Conservation (phyloP, 2,888 invertebrate species). For the Pheosia gnoma region DNA sequence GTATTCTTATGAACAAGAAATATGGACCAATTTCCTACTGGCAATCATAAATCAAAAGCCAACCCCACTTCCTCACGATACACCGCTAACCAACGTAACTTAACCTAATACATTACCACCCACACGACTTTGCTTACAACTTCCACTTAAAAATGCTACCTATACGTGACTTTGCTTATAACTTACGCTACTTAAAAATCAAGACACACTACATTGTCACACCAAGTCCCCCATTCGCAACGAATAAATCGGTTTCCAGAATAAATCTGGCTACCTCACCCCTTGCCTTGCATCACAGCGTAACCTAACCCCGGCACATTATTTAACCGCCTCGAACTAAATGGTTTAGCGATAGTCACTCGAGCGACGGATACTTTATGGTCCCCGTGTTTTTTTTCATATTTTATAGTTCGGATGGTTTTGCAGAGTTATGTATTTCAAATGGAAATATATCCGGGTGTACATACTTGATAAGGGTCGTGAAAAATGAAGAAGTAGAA, state of each 20-base stretch:
- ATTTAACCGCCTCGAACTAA: constrained; percentile 24
- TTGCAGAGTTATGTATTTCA: constrained; percentile 11
- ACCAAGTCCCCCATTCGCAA: constrained; percentile 21
- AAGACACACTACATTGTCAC: not conserved
- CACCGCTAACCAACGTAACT: no score
- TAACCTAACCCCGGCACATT: constrained; percentile 12
- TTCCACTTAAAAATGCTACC: no score
- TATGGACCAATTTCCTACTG: no score
- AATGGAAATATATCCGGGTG: not conserved
- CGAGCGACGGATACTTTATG: constrained; percentile 16
- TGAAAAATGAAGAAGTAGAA: not conserved
- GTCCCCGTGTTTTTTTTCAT: constrained; percentile 19
- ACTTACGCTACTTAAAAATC: constrained; percentile 17
- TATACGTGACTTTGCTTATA: no score
- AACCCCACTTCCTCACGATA: no score
- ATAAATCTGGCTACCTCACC: constrained; percentile 29
- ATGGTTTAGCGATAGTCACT: constrained; percentile 27
- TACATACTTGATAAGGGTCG: not conserved
- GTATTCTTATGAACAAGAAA: no score
- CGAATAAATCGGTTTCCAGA: constrained; percentile 26
- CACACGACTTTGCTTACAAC: no score
- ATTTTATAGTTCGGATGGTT: constrained; percentile 23
- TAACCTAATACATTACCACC: no score
- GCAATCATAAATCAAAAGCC: no score
- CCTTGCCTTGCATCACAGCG: constrained; percentile 2